Conservation (phyloP, 2,113 vertebrate genomes). For the Caranx ignobilis region DNA sequence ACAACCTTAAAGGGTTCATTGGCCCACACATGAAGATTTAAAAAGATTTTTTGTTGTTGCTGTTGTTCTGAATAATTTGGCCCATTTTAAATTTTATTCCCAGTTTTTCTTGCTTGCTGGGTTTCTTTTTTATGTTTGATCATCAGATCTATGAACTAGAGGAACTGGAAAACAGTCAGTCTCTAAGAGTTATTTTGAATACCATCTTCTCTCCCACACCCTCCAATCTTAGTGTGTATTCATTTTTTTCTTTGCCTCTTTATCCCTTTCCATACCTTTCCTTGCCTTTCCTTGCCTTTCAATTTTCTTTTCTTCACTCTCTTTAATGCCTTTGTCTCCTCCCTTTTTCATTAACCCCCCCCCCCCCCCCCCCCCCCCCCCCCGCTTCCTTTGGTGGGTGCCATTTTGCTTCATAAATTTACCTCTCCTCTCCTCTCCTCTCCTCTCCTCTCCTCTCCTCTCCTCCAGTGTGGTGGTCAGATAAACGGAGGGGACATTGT, state of each 20-base stretch:
- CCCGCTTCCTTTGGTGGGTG: neutral
- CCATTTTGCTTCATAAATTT: neutral
- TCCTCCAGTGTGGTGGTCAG: conserved; percentile 91
- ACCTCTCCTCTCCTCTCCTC: neutral
- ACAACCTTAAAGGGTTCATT: neutral
- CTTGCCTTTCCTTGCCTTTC: neutral
- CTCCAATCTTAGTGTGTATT: conserved; percentile 11
- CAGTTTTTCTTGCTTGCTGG: neutral
- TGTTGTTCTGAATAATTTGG: conserved; percentile 1
- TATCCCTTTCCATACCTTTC: neutral
- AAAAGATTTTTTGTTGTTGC: neutral
- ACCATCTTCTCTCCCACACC: conserved; percentile 2
- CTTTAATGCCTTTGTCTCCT: neutral
- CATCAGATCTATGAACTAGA: conserved; percentile 15
- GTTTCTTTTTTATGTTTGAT: conserved; percentile 23
- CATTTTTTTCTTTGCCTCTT: conserved; percentile 6
- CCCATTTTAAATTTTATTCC: neutral
- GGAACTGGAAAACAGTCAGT: conserved; percentile 22
- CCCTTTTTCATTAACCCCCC: neutral
- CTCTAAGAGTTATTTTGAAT: conserved; percentile 18
- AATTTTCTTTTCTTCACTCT: neutral
- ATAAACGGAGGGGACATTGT: conserved; percentile 97
- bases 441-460: neutral
- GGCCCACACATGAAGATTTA: neutral
- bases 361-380: neutral